A percentile compares a stretch with the other conserved stretches of the same genome.
These are phyloP conservation scores for Uropetala carovei DNA, from an alignment of 2,888 invertebrate genomes.

Conservation along the genomic window DNA sequence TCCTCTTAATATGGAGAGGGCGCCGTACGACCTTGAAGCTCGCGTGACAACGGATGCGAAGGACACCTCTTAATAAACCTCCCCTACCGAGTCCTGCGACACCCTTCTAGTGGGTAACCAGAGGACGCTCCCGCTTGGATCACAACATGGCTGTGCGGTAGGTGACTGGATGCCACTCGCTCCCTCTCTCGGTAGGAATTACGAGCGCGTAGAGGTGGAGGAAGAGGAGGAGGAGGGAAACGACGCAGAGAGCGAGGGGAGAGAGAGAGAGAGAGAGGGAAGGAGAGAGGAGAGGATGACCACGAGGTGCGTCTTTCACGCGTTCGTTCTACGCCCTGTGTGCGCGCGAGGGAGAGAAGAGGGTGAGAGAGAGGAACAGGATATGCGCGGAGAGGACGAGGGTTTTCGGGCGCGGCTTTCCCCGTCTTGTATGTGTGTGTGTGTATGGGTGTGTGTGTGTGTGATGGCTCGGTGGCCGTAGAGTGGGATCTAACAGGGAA, in stretches of 20 bases:
- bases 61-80: too few relatives aligned
- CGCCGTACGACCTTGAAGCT: background rate
- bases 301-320: constrained; percentile 6
- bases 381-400: background rate
- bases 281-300: background rate
- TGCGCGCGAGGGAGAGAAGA: background rate
- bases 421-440: constrained; percentile 16
- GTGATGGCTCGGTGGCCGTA: constrained; percentile 24
- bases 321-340: background rate
- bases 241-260: background rate
- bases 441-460: constrained; percentile 27
- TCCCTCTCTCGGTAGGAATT: background rate
- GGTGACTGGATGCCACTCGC: background rate
- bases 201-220: constrained; percentile 29
- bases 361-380: background rate
- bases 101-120: background rate
- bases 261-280: background rate
- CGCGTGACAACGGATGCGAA: background rate
- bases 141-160: constrained; percentile 50
- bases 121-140: background rate
- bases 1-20: background rate
- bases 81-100: too few relatives aligned
- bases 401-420: constrained; percentile 45
- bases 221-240: background rate
- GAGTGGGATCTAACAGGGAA: background rate